phyloP scores from a whole-genome alignment of 2,797 vertebrate genomes.

The Emys orbicularis region DNA sequence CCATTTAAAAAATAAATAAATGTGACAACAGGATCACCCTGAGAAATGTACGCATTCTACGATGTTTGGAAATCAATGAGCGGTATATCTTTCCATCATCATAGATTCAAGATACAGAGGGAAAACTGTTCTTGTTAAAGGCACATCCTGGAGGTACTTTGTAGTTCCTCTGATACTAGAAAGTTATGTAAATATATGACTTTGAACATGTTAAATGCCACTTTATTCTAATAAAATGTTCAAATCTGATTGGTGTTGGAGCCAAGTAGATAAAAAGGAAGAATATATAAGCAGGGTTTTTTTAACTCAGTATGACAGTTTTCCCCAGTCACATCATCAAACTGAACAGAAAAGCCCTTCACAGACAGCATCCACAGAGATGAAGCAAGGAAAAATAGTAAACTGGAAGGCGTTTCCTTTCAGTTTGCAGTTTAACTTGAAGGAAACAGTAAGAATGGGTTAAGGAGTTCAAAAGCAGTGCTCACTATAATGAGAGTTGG shows the following conservation, averaged over 20 bases:
- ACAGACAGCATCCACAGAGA: background rate
- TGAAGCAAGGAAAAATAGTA: conserved; percentile 14
- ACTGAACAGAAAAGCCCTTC: background rate
- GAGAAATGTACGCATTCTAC: rapidly evolving
- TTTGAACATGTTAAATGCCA: background rate
- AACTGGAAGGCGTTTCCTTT: background rate
- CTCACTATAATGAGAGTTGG: conserved; percentile 51
- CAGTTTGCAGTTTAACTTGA: conserved; percentile 22
- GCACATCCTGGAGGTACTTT: background rate
- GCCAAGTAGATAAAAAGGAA: background rate
- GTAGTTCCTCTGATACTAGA: background rate
- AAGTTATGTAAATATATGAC: background rate
- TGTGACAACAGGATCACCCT: background rate
- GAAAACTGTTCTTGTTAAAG: background rate
- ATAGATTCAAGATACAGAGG: background rate
- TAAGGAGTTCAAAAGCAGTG: conserved; percentile 34
- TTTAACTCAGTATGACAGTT: background rate
- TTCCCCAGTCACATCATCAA: background rate
- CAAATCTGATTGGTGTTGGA: background rate
- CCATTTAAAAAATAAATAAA: background rate
- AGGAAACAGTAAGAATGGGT: background rate
- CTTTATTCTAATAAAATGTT: conserved; percentile 8
- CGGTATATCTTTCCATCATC: background rate
- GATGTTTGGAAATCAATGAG: rapidly evolving
- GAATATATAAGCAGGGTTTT: background rate